Evolutionary conservation across 2,888 invertebrate species (phyloP), one percentile per base, ranked within the genome.

Genomic region (Hirtodrosophila histrioides): DNA sequence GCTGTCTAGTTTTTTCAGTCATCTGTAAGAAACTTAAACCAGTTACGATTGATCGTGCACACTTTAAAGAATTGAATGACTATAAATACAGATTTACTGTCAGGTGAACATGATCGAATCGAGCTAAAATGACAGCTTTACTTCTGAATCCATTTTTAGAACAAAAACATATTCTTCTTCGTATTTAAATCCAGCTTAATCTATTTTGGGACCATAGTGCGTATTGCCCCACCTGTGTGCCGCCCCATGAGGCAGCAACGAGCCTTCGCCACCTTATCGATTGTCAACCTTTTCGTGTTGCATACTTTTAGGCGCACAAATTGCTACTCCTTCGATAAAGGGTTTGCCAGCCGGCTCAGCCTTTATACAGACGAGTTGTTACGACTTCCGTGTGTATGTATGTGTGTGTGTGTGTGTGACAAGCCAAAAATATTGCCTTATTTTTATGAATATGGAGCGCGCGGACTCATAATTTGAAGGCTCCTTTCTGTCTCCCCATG

Each of bases 311-410:
- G 88, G 84, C 74, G 60, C 57, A 58, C 67, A 75, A 73, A 71
- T 77, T 82, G 75, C 70, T 60, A 61, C 57, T 60, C 68, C 54
- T 61, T 40, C 23, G 46, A 10, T 57, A 45, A 66, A 62, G 57
- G 74, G 69, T 65, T 74, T 64, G 57, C 46, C 64, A 53, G 60
- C n/a, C 37, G 27, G 43, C 55, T 51, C 46, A 56, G 11, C 49
- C 51, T 69, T 74, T 69, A 72, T 64, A 75, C 77, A 76, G 79
- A 67, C 66, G 83, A 76, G 68, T 78, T 84, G 78, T 53, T 72
- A 58, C 29, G 62, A 23, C 11, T 55, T 41, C 5, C 49, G 43
- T 36, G 37, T 27, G 33, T 39, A 33, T 60, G 37, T 35, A 45
- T 39, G 35, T 48, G 9, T 27, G 40, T 48, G 40, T 29, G 43